Evolutionary conservation across 2,797 vertebrate species (phyloP).

Genomic region (Cryptoblepharus egeriae): DNA sequence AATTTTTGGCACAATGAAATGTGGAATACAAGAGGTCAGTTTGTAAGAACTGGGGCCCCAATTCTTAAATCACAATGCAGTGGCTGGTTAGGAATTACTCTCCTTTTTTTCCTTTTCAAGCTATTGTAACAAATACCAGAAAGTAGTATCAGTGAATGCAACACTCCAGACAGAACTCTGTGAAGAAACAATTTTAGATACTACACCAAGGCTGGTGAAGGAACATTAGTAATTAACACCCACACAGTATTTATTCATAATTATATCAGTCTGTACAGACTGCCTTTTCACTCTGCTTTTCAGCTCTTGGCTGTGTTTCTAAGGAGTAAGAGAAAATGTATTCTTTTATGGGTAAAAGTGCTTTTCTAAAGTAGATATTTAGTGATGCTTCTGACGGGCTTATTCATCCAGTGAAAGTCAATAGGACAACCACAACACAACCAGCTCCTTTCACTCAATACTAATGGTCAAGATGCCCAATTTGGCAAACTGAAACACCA

Average conservation of each 20-base stretch:
- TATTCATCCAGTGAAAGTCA: slow-evolving; percentile 66
- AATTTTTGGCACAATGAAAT: background rate
- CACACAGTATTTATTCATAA: slow-evolving; percentile 67
- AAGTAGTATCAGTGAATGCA: slow-evolving; percentile 24
- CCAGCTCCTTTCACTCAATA: slow-evolving; percentile 46
- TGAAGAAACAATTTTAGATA: slow-evolving; percentile 42
- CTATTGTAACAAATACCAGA: slow-evolving; percentile 33
- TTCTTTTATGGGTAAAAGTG: slow-evolving; percentile 62
- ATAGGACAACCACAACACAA: slow-evolving; percentile 65
- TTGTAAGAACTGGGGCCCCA: background rate
- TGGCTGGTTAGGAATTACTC: background rate
- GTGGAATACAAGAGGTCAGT: background rate
- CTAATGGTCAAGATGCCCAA: slow-evolving; percentile 43
- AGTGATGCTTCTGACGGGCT: slow-evolving; percentile 60
- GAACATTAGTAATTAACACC: slow-evolving; percentile 57
- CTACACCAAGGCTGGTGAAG: slow-evolving; percentile 51
- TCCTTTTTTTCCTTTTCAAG: background rate
- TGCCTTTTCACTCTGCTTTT: slow-evolving; percentile 55
- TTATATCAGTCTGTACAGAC: slow-evolving; percentile 58
- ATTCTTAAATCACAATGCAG: background rate
- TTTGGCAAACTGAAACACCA: slow-evolving; percentile 48
- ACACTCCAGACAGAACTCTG: slow-evolving; percentile 43
- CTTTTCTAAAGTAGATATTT: slow-evolving; percentile 68
- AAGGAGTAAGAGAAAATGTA: slow-evolving; percentile 53
- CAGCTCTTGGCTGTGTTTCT: slow-evolving; percentile 10